Evolutionary conservation across 2,113 vertebrate genomes (phyloP).

Genomic region (Pycnonotus jocosus): DNA sequence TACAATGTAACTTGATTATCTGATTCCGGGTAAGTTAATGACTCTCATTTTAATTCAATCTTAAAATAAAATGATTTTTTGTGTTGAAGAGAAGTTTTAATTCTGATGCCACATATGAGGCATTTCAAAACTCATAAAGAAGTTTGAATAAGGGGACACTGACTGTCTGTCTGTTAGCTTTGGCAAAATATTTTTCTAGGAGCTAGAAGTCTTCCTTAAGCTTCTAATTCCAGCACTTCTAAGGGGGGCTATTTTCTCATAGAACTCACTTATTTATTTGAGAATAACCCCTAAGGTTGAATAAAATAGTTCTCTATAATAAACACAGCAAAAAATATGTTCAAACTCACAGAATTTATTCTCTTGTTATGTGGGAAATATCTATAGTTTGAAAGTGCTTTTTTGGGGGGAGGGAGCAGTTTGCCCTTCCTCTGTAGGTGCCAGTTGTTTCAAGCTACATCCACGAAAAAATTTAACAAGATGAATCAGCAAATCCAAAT

Average conservation of each 20-base stretch:
- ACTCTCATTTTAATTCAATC: not conserved
- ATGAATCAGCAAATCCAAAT: not conserved
- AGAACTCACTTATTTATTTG: not conserved
- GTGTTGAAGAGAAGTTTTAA: not conserved
- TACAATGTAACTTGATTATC: not conserved
- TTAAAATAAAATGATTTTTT: not conserved
- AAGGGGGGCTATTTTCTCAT: not conserved
- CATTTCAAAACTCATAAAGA: not conserved
- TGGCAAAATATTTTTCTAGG: not conserved
- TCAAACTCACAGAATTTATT: not conserved
- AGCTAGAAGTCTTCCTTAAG: not conserved
- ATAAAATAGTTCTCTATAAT: not conserved
- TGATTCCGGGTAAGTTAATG: not conserved
- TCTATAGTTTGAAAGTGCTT: not conserved
- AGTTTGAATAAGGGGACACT: not conserved
- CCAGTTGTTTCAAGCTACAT: not conserved
- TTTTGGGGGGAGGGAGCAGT: accelerated
- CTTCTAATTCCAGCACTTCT: not conserved
- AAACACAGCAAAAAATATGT: not conserved
- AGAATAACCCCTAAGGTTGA: not conserved
- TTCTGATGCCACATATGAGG: not conserved
- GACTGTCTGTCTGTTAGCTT: not conserved
- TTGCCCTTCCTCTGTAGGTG: not conserved
- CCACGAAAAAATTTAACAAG: not conserved
- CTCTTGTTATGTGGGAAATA: not conserved